Percentiles rank a stretch among this genome's conserved stretches.
Conservation (phyloP, 2,888 invertebrate species). For the Oxycera nigricornis region DNA sequence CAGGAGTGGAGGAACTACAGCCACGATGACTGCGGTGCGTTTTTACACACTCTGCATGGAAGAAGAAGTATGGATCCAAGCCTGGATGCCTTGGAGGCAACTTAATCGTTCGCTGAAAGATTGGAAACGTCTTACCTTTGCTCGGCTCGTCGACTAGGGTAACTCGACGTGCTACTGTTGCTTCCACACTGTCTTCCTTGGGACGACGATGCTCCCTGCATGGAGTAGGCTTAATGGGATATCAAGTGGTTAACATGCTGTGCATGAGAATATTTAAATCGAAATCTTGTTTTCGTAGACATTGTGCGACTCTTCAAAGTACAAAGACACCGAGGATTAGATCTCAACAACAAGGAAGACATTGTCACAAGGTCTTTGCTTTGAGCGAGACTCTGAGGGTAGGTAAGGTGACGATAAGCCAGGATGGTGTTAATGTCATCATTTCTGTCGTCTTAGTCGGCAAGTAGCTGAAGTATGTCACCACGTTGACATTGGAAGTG, state of each 20-base stretch:
- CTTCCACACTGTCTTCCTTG: neutral
- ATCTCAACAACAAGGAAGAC: neutral
- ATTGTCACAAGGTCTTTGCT: neutral
- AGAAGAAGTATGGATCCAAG: neutral
- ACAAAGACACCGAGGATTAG: neutral
- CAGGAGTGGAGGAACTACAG: neutral
- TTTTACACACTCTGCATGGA: constrained; percentile 9
- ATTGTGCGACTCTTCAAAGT: neutral
- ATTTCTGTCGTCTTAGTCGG: neutral
- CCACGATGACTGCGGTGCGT: constrained; percentile 11
- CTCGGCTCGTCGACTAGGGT: neutral
- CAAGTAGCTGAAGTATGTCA: neutral
- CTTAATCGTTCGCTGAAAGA: neutral
- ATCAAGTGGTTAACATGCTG: constrained; percentile 39
- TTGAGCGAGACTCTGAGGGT: neutral
- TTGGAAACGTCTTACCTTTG: neutral
- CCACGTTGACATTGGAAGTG: neutral
- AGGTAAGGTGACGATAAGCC: neutral
- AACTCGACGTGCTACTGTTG: constrained; percentile 24
- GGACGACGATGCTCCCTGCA: neutral
- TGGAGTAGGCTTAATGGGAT: constrained; percentile 33
- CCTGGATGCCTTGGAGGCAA: neutral
- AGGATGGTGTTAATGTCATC: neutral
- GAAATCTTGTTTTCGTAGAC: constrained; percentile 16
- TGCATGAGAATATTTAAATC: constrained; percentile 23